Evolutionary conservation across 2,888 invertebrate genomes (phyloP).

Genomic region (Plebejus argus): DNA sequence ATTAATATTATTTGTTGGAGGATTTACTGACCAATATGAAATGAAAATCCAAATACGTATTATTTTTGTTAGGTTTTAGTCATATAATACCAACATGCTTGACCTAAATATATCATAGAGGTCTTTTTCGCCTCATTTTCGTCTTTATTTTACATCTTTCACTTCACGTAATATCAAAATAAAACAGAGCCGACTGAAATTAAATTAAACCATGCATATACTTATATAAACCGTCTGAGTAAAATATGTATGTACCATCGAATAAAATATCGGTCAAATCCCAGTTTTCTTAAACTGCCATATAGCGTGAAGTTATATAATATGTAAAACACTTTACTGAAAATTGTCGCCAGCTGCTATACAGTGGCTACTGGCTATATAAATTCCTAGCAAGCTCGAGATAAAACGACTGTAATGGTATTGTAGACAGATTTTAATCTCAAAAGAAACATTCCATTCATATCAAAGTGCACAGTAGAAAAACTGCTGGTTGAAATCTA

Average conservation of each 20-base stretch:
- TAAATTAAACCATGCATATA: neutral
- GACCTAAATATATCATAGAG: too few species aligned
- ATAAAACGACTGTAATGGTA: neutral
- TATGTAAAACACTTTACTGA: neutral
- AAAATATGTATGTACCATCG: too few species aligned
- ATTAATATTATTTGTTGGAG: neutral
- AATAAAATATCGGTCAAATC: neutral
- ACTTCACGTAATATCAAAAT: too few species aligned
- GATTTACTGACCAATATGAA: too few species aligned
- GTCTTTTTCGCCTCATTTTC: too few species aligned
- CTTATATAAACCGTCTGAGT: too few species aligned
- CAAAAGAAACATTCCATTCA: neutral
- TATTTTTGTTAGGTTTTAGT: too few species aligned
- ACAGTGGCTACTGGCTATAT: neutral
- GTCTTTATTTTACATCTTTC: too few species aligned
- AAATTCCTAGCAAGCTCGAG: neutral
- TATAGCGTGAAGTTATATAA: neutral
- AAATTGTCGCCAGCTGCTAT: neutral
- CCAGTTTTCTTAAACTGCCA: neutral
- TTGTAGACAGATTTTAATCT: slow-evolving; percentile 12
- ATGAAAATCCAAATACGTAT: too few species aligned
- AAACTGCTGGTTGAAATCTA: neutral
- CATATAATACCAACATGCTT: too few species aligned
- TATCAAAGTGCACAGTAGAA: neutral
- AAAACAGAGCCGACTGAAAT: neutral